Conservation (phyloP, 2,113 vertebrate genomes). For the Aptenodytes forsteri region DNA sequence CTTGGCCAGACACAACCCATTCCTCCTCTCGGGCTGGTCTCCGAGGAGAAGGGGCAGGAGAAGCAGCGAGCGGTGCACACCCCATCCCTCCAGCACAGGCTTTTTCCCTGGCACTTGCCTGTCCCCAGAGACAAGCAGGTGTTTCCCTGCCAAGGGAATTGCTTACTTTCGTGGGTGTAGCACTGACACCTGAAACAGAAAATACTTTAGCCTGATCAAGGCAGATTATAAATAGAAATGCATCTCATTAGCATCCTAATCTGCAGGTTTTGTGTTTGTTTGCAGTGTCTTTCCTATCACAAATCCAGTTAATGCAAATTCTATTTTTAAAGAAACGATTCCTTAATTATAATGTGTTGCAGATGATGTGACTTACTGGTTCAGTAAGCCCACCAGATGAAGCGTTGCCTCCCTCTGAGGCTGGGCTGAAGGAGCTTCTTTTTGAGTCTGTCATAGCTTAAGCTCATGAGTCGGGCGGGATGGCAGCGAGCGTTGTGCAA, state of each 20-base stretch:
- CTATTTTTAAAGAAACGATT: constrained; percentile 4
- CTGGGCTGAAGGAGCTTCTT: background rate
- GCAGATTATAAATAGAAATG: constrained; percentile 63
- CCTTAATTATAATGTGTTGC: constrained; percentile 6
- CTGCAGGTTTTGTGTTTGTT: constrained; percentile 61
- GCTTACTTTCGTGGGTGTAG: constrained; percentile 35
- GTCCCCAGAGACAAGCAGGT: constrained; percentile 59
- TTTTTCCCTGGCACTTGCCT: background rate
- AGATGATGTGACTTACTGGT: background rate
- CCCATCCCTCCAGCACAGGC: background rate
- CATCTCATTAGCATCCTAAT: constrained; percentile 59
- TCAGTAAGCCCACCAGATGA: background rate
- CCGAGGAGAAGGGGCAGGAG: background rate
- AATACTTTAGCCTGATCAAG: constrained; percentile 40
- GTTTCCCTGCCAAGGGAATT: constrained; percentile 46
- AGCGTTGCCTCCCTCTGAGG: background rate
- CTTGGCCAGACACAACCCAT: background rate
- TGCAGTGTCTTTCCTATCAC: constrained; percentile 37
- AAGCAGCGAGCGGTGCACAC: fast-evolving
- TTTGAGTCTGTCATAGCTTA: background rate
- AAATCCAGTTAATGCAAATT: constrained; percentile 61
- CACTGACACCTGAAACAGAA: constrained; percentile 64
- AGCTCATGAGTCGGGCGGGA: background rate
- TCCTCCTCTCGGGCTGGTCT: background rate
- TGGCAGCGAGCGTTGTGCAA: background rate